Evolutionary conservation across 2,797 vertebrate species (phyloP), one percentile per base, ranked within the genome.

Genomic region (Acanthopagrus latus): DNA sequence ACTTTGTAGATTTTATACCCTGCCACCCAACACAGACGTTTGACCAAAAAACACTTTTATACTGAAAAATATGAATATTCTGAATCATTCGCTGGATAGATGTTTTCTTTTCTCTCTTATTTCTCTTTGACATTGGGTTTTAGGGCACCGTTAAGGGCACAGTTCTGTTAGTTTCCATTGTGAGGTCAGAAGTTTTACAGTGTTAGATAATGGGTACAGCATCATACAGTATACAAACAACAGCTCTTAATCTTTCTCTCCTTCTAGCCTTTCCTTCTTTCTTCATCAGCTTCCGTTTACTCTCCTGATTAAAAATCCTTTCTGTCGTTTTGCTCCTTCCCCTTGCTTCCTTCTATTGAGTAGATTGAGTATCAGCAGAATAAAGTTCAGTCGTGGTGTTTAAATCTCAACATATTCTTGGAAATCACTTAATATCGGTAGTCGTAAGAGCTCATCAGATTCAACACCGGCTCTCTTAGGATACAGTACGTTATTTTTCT

Each of bases 1-100:
- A 94, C 93, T 94, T 94, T 93, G 94, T 94, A 93, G 92, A 93
- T 94, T 94, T 94, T 94, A 91, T 94, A 94, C 86, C 92, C 91
- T 90, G 89, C 91, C 91, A 94, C 92, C 91, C 74, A 80, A 91
- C 92, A 93, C 90, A 86, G 82, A 93, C 66, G 89, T 94, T 91
- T 93, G 89, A 94, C 93, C 91, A 94, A 93, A 38, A 94, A 92
- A 90, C 86, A 92, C 86, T 93, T 94, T 94, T 94, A 75, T 93
- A 93, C 88, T 78, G 86, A 89, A 89, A 86, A 79, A 81, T 76
- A 83, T 89, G 74, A 90, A 83, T 86, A 91, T 90, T 91, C 88
- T 89, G 74, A 74, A 78, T 75, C 85, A 86, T 88, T 90, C 78
- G 84, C 88, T 90, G 86, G 81, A 85, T 91, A 84, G 91, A 88